These are phyloP conservation scores for Pelodytes ibericus DNA, from an alignment of 2,797 vertebrate species.

Conservation along the genomic window DNA sequence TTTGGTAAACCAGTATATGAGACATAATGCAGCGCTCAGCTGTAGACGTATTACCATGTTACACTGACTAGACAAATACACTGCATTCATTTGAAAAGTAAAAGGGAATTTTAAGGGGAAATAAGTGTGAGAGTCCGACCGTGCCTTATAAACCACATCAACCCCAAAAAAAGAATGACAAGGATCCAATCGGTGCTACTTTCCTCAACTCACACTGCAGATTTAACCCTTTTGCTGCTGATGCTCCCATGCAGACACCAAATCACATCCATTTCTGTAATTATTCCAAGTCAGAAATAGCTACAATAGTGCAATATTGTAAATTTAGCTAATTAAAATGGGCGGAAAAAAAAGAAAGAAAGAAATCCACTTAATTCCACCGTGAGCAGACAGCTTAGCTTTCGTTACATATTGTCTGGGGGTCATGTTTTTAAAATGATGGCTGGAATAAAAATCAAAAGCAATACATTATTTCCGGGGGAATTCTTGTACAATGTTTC, in stretches of 20 bases:
- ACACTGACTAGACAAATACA: too few species aligned
- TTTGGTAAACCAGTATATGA: too few species aligned
- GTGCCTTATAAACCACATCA: conserved; percentile 5
- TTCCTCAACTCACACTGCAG: background rate
- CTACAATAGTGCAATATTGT: conserved; percentile 36
- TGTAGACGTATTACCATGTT: too few species aligned
- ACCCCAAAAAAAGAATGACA: background rate
- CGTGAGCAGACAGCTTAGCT: conserved; percentile 56
- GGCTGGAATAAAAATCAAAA: conserved; percentile 59
- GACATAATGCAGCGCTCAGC: too few species aligned
- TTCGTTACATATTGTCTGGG: conserved; percentile 61
- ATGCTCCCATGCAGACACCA: background rate
- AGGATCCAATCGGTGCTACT: background rate
- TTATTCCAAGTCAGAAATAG: conserved; percentile 45
- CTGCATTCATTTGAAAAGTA: background rate
- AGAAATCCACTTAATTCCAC: conserved; percentile 60
- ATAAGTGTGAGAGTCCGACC: background rate
- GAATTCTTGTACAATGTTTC: too few species aligned
- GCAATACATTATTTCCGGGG: too few species aligned
- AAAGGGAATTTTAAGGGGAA: conserved; percentile 5
- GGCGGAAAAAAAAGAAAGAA: conserved; percentile 27
- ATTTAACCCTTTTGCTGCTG: conserved; percentile 32
- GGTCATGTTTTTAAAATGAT: conserved; percentile 29
- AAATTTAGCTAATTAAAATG: conserved; percentile 60
- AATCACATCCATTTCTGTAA: conserved; percentile 43